Evolutionary conservation across 2,113 vertebrate genomes (phyloP).

Genomic region (Gambusia holbrooki): DNA sequence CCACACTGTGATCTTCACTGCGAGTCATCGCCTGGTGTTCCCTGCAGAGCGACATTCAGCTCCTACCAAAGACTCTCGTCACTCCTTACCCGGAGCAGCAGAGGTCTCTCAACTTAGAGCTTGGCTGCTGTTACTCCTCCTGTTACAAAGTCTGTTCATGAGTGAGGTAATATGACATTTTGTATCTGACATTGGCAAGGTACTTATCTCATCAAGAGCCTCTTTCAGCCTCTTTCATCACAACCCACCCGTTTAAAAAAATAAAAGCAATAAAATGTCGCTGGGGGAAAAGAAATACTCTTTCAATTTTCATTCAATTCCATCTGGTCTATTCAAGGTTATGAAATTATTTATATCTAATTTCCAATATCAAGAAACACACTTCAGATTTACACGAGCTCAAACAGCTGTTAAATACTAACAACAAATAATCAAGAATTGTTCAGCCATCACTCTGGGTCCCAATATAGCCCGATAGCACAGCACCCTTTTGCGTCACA

Average conservation of each 20-base stretch:
- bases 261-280: not conserved
- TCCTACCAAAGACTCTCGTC: not conserved
- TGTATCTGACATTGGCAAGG: not conserved
- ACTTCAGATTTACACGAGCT: not conserved
- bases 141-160: not conserved
- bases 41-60: not conserved
- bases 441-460: too few relatives aligned
- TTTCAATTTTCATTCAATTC: too few relatives aligned
- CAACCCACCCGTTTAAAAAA: not conserved
- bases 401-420: too few relatives aligned
- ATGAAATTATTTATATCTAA: not conserved
- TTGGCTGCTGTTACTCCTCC: not conserved
- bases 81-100: not conserved
- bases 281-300: too few relatives aligned
- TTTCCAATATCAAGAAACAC: not conserved
- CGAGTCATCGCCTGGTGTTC: not conserved
- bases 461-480: too few relatives aligned
- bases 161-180: not conserved
- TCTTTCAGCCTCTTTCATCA: not conserved
- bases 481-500: too few relatives aligned
- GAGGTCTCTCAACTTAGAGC: not conserved
- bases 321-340: not conserved
- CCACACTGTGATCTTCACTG: not conserved
- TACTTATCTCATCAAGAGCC: not conserved
- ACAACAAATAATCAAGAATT: too few relatives aligned